Conservation (phyloP, 2,797 vertebrate species). For the Liasis olivaceus region DNA sequence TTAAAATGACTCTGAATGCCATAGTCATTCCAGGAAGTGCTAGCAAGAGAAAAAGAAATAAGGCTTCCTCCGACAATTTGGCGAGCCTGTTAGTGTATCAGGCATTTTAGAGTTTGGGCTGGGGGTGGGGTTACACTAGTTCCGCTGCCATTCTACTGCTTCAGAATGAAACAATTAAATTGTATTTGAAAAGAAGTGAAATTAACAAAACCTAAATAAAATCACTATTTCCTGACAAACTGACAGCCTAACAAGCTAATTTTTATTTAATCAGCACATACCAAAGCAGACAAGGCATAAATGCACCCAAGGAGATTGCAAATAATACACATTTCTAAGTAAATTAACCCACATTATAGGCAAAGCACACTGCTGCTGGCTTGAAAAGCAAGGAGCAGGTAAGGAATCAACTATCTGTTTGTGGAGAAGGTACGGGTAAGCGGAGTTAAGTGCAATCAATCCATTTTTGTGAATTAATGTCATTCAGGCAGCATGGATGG, state of each 20-base stretch:
- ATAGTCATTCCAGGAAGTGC: background rate
- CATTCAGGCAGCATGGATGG: background rate
- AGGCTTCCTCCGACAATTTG: background rate
- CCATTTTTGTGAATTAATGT: background rate
- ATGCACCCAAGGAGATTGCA: background rate
- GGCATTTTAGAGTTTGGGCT: background rate
- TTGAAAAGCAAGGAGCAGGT: background rate
- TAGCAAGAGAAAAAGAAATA: background rate
- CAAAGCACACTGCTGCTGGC: background rate
- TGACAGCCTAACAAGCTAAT: background rate
- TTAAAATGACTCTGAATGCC: background rate
- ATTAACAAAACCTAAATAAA: slow-evolving; percentile 7
- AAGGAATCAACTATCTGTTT: background rate
- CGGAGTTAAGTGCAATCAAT: background rate
- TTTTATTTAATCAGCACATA: slow-evolving; percentile 14
- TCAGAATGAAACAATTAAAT: background rate
- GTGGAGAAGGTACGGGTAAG: background rate
- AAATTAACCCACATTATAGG: background rate
- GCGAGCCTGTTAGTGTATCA: background rate
- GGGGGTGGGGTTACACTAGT: background rate
- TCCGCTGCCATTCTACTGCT: background rate
- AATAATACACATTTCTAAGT: background rate
- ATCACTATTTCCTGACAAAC: background rate
- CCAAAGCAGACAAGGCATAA: background rate
- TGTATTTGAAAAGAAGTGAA: background rate